Conservation (phyloP, 2,113 vertebrate genomes). For the Corythornis cristatus region DNA sequence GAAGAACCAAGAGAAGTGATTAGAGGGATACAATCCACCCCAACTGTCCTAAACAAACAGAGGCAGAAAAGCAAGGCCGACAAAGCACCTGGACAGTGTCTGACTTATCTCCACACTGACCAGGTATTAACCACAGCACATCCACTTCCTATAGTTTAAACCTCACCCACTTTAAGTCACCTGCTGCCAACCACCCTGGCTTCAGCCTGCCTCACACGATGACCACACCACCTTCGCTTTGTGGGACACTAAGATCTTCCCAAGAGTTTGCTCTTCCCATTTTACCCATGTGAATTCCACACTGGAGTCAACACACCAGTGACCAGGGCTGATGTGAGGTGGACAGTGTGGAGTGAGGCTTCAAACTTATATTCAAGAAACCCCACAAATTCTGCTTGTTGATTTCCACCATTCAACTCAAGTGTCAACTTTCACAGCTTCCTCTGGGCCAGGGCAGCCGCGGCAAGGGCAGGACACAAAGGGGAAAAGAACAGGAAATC, state of each 20-base stretch:
- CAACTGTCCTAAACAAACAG: not conserved
- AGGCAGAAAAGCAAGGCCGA: not conserved
- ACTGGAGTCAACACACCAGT: not conserved
- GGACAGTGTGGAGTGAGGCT: not conserved
- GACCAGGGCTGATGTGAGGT: fast-evolving
- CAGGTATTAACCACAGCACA: not conserved
- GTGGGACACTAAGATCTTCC: not conserved
- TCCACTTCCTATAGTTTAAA: fast-evolving
- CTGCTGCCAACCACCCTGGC: not conserved
- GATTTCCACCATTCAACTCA: not conserved
- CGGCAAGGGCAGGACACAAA: not conserved
- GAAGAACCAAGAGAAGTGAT: not conserved
- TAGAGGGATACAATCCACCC: not conserved
- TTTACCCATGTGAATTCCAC: fast-evolving
- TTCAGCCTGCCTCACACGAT: not conserved
- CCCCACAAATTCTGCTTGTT: not conserved
- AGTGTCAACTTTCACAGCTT: not conserved
- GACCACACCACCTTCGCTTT: not conserved
- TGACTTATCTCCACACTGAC: fast-evolving
- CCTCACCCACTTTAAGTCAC: too few species aligned
- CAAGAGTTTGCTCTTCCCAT: not conserved
- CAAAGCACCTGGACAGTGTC: not conserved
- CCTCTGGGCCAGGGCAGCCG: not conserved
- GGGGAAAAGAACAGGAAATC: not conserved
- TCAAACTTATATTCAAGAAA: not conserved